phyloP scores from a whole-genome alignment of 2,888 invertebrate species.

The Phlogophora meticulosa region DNA sequence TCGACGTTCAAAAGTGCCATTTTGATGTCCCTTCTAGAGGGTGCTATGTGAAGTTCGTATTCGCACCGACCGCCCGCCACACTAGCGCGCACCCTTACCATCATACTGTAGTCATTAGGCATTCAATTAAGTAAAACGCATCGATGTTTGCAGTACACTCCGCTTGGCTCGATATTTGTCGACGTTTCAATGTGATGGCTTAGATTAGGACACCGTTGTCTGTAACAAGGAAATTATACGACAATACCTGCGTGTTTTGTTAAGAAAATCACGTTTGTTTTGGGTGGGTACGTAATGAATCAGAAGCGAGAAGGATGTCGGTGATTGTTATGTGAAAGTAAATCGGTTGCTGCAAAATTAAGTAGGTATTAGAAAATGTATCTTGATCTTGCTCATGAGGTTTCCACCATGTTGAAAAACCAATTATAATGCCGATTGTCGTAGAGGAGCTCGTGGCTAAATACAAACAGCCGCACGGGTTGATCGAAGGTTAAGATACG shows the following conservation, averaged over 20 bases:
- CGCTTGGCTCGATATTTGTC: constrained; percentile 75
- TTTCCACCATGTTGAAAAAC: no score
- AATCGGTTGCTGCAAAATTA: background rate
- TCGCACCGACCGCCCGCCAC: constrained; percentile 8
- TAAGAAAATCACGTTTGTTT: constrained; percentile 21
- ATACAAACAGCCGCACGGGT: no score
- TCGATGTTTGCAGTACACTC: constrained; percentile 83
- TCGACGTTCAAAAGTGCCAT: no score
- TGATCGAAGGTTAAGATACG: no score
- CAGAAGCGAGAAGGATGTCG: background rate
- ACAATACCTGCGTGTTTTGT: constrained; percentile 25
- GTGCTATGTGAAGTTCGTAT: constrained; percentile 20
- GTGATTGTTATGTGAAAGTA: background rate
- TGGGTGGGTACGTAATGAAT: constrained; percentile 17
- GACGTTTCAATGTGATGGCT: constrained; percentile 72
- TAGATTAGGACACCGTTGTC: constrained; percentile 61
- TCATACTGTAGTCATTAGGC: constrained; percentile 79
- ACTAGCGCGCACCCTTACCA: constrained; percentile 54
- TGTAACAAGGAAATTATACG: constrained; percentile 42
- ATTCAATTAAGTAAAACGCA: constrained; percentile 88
- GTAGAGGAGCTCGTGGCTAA: no score
- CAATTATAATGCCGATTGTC: no score
- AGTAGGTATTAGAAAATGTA: background rate
- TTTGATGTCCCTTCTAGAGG: no score
- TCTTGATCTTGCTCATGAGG: no score